Conservation (phyloP, 2,113 vertebrate species). For the Brachirus orientalis region DNA sequence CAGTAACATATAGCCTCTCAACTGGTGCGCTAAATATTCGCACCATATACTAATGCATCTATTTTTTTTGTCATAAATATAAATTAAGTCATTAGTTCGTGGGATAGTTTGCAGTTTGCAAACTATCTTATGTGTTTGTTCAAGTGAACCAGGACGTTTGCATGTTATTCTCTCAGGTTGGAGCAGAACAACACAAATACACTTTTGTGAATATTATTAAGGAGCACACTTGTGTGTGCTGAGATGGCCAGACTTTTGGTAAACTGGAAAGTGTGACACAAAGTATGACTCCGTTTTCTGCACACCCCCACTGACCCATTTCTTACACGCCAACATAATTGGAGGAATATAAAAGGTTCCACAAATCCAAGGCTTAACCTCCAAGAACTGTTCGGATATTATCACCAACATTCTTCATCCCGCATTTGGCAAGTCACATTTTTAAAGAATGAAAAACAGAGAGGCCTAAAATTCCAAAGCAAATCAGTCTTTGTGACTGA, state of each 20-base stretch:
- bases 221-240: background rate
- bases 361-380: constrained; percentile 41
- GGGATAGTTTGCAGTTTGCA: constrained; percentile 5
- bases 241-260: constrained; percentile 13
- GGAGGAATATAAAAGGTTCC: constrained; percentile 47
- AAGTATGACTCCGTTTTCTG: constrained; percentile 29
- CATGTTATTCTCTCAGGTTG: constrained; percentile 12
- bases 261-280: constrained; percentile 59
- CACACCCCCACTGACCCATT: constrained; percentile 31
- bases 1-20: background rate
- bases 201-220: constrained; percentile 24
- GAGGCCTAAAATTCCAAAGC: constrained; percentile 56
- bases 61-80: background rate
- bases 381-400: constrained; percentile 44
- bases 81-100: background rate
- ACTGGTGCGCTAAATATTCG: background rate
- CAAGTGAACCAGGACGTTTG: constrained; percentile 21
- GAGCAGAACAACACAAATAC: constrained; percentile 17
- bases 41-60: background rate
- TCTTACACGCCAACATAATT: constrained; percentile 15
- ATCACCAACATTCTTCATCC: constrained; percentile 44
- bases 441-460: constrained; percentile 56
- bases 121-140: constrained; percentile 16
- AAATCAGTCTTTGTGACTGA: constrained; percentile 57
- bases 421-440: constrained; percentile 11